Evolutionary conservation across 2,888 invertebrate species (phyloP), one percentile per base, ranked within the genome.

Genomic region (Pristionchus exspectatus): DNA sequence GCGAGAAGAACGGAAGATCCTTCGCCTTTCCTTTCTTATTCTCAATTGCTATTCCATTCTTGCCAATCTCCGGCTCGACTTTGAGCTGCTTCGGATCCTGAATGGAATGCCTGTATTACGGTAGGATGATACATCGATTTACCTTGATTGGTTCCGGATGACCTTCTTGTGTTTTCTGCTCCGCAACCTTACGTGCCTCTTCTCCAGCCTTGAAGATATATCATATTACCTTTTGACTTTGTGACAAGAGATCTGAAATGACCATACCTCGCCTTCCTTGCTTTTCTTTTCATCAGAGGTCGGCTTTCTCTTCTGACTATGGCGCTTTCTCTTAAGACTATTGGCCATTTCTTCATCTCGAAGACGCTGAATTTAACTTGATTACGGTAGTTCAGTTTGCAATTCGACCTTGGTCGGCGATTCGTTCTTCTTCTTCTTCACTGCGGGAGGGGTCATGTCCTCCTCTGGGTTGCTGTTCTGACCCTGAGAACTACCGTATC

Each of bases 301-400:
- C 5, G 72, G 27, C 72, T 72, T 72, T 33, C 33, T 14, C 72
- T 72, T 27, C 72, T 27, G 72, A 4, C 18, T 27, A n/a, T n/a
- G 27, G 72, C 2, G 9, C 33, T 18, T 72, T n/a, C n/a, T n/a
- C n/a, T n/a, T n/a, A n/a, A n/a, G n/a, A n/a, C n/a, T n/a, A n/a
- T n/a, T 72, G 27, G 33, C 72, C 72, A 72, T 72, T 27, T 72
- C 72, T 30, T 72, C 72, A 33, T 72, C 33, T 30, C 30, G 72
- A n/a, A 72, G 30, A 16, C 72, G 16, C 72, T 72, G 72, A 66
- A 66, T 5, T 30, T 12, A 7, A 27, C 12, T 33, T 72, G 66
- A 66, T 66, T 66, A 27, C 66, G n/a, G 66, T 66, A 66, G 24
- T 24, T 66, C 66, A 66, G n/a, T 27, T n/a, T 27, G 27, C 66